Base-by-base conservation (phyloP, 2,888 invertebrate species). In the Watsonalla cultraria region DNA sequence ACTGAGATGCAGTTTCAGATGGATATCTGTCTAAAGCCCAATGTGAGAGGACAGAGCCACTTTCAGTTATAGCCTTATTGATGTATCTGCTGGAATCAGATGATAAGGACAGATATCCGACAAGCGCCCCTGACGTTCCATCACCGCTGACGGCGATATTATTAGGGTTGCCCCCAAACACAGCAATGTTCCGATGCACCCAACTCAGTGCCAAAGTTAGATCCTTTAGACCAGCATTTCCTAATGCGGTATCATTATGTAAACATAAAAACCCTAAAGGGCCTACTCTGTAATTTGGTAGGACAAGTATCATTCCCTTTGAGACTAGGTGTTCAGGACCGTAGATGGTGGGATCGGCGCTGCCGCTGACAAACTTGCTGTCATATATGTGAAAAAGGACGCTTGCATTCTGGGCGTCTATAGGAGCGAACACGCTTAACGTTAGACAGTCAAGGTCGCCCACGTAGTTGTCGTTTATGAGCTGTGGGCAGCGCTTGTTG, bases 331-430 rank as follows among this genome's bases (percentile, higher is more conserved):
- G 68, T 46, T 85, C 78, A 5, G 91, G 88, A 0, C 84, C 85
- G 54, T 86, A 88, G 33, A 76, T 63, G 0, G 60, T 56, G 0
- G 86, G 86, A 52, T 86, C 67, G 1, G 83, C 87, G 51, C 86
- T 84, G 11, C 87, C 87, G 0, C 52, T 54, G 5, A 60, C 60
- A 48, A 82, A 86, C 46, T 78, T 72, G 34, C 87, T 83, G 51
- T 80, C 87, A 57, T 92, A 87, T 46, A 92, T 84, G 54, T 87
- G 78, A 51, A 88, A 84, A 1, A 88, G 68, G 0, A 88, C 83
- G 51, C 75, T 73, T 8, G 74, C 74, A 46, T 74, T 71, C 15
- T 58, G 45, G 7, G 66, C 64, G 6, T 58, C 54, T 9, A 45
- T 51, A 33, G 80, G 80, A 34, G 72, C 71, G 57, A 87, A 90